Percentiles rank a stretch among this genome's conserved stretches.
Conservation (phyloP, 2,888 invertebrate genomes). For the Notodonta ziczac region DNA sequence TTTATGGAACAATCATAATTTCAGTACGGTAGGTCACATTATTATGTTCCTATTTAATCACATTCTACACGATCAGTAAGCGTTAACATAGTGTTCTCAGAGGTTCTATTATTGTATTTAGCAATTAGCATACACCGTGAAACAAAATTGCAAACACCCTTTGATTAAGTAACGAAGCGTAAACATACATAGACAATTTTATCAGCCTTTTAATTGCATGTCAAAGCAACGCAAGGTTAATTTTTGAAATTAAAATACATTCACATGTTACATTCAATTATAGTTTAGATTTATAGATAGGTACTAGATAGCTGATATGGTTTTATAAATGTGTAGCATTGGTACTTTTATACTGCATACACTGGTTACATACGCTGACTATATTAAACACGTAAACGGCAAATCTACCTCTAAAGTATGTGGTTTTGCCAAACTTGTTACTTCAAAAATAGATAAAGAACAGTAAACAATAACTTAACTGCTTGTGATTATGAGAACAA, state of each 20-base stretch:
- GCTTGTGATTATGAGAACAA: too few relatives aligned
- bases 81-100: not conserved
- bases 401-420: too few relatives aligned
- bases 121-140: not conserved
- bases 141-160: not conserved
- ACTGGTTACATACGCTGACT: too few relatives aligned
- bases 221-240: slow-evolving; percentile 44
- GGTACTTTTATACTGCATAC: too few relatives aligned
- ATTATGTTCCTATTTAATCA: not conserved
- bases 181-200: slow-evolving; percentile 17
- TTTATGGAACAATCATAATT: not conserved
- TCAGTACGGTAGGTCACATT: too few relatives aligned
- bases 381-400: too few relatives aligned
- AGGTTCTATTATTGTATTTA: not conserved
- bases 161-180: slow-evolving; percentile 9
- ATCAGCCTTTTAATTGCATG: slow-evolving; percentile 36
- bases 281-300: slow-evolving; percentile 9
- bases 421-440: too few relatives aligned
- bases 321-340: too few relatives aligned
- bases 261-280: slow-evolving; percentile 35
- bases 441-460: too few relatives aligned
- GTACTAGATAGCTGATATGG: slow-evolving; percentile 6
- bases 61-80: not conserved
- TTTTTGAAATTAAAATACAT: slow-evolving; percentile 36
- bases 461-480: too few relatives aligned